Evolutionary conservation across 2,113 vertebrate species (phyloP), one percentile per base, ranked within the genome.

Genomic region (Cephalopterus ornatus): DNA sequence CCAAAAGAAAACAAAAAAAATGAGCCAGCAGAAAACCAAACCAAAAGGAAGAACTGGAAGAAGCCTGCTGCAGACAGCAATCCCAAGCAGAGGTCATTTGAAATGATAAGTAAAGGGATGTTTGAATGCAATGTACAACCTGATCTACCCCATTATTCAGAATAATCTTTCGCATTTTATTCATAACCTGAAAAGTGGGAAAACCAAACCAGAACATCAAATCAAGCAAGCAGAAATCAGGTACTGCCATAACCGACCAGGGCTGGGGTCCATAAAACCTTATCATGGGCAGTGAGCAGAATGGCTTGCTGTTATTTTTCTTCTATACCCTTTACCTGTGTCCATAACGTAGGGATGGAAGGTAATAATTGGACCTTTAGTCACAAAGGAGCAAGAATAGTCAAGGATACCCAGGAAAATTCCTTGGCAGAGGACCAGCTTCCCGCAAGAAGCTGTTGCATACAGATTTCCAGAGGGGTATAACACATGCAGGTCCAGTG

Each of bases 401-500:
- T 52, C 44, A 90, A 94, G 65, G 81, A 93, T 93, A 75, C 49
- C 78, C 74, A 89, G 87, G 93, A 95, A 97, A 49, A 88, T 85
- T 89, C 77, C 61, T 89, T 92, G 91, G 96, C 95, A 78, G 61
- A 68, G 61, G 44, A 89, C 72, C 96, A 93, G 88, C 63, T 89
- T 95, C 74, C 85, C 26, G 41, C 77, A 88, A 92, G 87, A 97
- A 94, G 74, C 37, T 44, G 30, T 15, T 35, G 55, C 74, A 58
- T 82, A 85, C 66, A 50, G 2, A 50, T 76, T 88, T 76, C 61
- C 71, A 85, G 84, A 68, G 78, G 66, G 71, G 21, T 61, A 3
- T 23, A 71, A 53, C 9, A 16, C 42, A 17, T n/a, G 66, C 66
- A n/a, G 93, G 14, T 8, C 9, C 19, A 16, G 61, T 0, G 21